Evolutionary conservation across 2,113 vertebrate species (phyloP).

Genomic region (Microtus pennsylvanicus): DNA sequence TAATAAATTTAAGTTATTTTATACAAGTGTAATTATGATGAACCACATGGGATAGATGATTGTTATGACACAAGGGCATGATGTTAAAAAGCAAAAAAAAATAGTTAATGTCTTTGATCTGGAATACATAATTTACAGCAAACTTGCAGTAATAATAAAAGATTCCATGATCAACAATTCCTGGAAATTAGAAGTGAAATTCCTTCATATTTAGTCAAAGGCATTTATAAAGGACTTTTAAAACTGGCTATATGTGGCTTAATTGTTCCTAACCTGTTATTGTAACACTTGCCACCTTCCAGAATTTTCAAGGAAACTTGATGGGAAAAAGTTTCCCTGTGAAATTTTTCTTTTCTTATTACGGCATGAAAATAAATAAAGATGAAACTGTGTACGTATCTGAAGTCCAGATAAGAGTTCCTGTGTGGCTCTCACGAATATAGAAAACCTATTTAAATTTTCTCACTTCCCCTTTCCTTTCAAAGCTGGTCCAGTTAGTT

Average conservation of each 20-base stretch:
- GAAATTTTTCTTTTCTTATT: slow-evolving; percentile 66
- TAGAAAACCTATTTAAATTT: slow-evolving; percentile 73
- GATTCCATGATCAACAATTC: slow-evolving; percentile 57
- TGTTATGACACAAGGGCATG: background rate
- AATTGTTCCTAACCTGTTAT: slow-evolving; percentile 79
- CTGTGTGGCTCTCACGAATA: slow-evolving; percentile 47
- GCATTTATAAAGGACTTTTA: slow-evolving; percentile 75
- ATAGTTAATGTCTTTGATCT: slow-evolving; percentile 30
- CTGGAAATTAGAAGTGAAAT: slow-evolving; percentile 75
- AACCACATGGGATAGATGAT: background rate
- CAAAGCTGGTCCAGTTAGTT: slow-evolving; percentile 69
- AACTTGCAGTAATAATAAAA: slow-evolving; percentile 47
- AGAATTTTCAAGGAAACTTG: slow-evolving; percentile 70
- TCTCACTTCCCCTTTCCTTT: slow-evolving; percentile 73
- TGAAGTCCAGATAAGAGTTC: slow-evolving; percentile 61
- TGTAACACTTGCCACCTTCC: slow-evolving; percentile 55
- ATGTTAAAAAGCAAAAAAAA: slow-evolving; percentile 30
- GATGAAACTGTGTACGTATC: slow-evolving; percentile 55
- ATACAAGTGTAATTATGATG: background rate
- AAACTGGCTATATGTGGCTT: slow-evolving; percentile 1
- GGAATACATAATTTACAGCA: slow-evolving; percentile 11
- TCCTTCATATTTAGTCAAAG: slow-evolving; percentile 79
- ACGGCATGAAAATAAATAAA: slow-evolving; percentile 75
- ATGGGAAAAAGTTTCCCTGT: slow-evolving; percentile 56
- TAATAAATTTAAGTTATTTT: slow-evolving; percentile 33